Evolutionary conservation across 2,113 vertebrate species (phyloP), one percentile per base, ranked within the genome.

Genomic region (Campylomormyrus numenius): DNA sequence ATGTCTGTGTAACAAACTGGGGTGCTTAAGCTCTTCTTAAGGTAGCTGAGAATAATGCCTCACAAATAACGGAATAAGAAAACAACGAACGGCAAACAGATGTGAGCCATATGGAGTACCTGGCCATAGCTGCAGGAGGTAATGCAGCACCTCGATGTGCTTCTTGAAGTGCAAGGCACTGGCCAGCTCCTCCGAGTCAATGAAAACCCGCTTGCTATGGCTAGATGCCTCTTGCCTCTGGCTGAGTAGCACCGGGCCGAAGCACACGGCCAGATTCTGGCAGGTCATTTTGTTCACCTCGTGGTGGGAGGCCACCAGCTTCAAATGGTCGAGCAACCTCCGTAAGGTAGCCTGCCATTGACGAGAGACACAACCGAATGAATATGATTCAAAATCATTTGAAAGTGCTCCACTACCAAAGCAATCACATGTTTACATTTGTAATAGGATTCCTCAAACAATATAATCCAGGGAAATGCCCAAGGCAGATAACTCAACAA

Each of bases 91-190:
- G 8, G 17, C 48, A 35, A 77, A 39, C 21, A 39, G 31, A 56
- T 19, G 42, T 3, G 31, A 77, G 42, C 13, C 4, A 10, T 10
- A 49, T 3, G 87, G 88, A 21, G 91, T 95, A 99, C 98, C 98
- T 97, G 98, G 98, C 98, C 98, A 99, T 15, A 99, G 96, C 88
- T 99, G 98, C 84, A 99, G 97, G 90, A 99, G 95, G 92, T 99
- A 99, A 94, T 99, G 98, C 92, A 99, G 97, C 91, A 99, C 98
- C 91, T 99, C 98, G 48, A 99, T 99, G 94, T 99, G 98, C 91
- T 99, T 99, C 92, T 99, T 99, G 96, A 99, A 99, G 94, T 99
- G 97, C 94, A 99, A 95, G 11, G 98, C 98, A 91, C 96, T 99
- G 45, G 98, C 98, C 74, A 99, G 97, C 93, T 99, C 98, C 94